Conservation (phyloP, 2,888 invertebrate genomes). For the Sarcophaga variegata region DNA sequence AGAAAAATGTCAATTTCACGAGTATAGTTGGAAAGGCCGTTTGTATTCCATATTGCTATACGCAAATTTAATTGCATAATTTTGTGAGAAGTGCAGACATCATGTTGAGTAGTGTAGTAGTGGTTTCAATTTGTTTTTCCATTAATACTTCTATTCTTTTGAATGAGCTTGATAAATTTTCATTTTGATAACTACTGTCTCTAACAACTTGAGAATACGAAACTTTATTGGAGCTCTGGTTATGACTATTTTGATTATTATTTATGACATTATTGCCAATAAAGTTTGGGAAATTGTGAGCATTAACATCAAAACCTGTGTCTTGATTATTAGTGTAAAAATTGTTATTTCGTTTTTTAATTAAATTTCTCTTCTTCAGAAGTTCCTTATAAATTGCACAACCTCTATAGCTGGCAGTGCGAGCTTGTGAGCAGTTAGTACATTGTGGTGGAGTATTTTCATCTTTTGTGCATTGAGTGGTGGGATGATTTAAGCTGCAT, state of each 20-base stretch:
- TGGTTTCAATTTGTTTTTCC: not conserved
- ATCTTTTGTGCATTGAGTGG: not conserved
- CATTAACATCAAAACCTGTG: too few species aligned
- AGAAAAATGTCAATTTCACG: conserved; percentile 17
- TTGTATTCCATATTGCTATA: too few species aligned
- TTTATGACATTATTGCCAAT: not conserved
- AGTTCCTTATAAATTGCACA: conserved; percentile 32
- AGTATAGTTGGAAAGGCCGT: conserved; percentile 30
- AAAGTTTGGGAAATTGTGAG: not conserved
- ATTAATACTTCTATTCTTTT: conserved; percentile 24
- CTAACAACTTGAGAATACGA: conserved; percentile 25
- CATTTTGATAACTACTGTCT: not conserved
- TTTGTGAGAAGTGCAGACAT: not conserved
- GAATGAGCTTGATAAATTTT: conserved; percentile 19
- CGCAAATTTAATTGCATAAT: not conserved
- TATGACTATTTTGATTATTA: not conserved
- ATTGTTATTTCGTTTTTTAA: not conserved
- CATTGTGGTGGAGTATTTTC: not conserved
- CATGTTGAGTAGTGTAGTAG: not conserved
- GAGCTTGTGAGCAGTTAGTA: not conserved
- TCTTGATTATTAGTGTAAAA: not conserved
- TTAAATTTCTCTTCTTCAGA: conserved; percentile 12
- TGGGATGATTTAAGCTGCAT: conserved; percentile 16
- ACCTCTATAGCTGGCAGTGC: not conserved
- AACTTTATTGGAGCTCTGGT: conserved; percentile 4